phyloP scores from a whole-genome alignment of 2,797 vertebrate genomes.

The Cyprinella venusta region DNA sequence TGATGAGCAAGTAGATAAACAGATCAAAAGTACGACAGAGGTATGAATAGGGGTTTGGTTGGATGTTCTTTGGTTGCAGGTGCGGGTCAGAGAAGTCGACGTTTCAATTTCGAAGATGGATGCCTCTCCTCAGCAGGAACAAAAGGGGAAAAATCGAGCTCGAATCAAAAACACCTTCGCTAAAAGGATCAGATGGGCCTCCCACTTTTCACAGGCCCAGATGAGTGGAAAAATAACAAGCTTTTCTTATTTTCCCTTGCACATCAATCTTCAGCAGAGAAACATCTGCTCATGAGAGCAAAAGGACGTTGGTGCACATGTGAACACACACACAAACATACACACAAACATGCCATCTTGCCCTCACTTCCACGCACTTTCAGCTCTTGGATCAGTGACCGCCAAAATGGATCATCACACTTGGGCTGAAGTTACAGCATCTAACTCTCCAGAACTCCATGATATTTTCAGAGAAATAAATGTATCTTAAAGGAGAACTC shows the following conservation, averaged over 20 bases:
- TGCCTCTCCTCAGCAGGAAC: constrained; percentile 72
- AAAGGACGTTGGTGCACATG: constrained; percentile 7
- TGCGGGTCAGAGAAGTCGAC: constrained; percentile 77
- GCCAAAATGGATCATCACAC: constrained; percentile 3
- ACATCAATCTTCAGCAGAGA: constrained; percentile 66
- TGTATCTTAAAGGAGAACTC: not conserved
- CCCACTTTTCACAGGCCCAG: constrained; percentile 62
- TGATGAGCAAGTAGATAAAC: constrained; percentile 54
- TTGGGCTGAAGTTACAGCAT: not conserved
- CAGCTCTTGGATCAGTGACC: not conserved
- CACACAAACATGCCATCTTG: not conserved
- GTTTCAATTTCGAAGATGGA: constrained; percentile 85
- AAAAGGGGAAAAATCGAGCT: constrained; percentile 69
- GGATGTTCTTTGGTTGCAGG: constrained; percentile 71
- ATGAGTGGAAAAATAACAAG: constrained; percentile 62
- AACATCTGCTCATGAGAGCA: constrained; percentile 62
- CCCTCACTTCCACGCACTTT: constrained; percentile 1
- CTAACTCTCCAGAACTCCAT: not conserved
- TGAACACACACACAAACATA: constrained; percentile 3
- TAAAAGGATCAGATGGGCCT: constrained; percentile 61
- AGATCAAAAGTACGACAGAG: constrained; percentile 55
- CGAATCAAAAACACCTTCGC: constrained; percentile 61
- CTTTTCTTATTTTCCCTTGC: constrained; percentile 59
- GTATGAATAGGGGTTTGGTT: constrained; percentile 72
- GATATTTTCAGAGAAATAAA: not conserved